Base-by-base conservation (phyloP, 1,140 invertebrate genomes). In the Drosophila parabipectinata region DNA sequence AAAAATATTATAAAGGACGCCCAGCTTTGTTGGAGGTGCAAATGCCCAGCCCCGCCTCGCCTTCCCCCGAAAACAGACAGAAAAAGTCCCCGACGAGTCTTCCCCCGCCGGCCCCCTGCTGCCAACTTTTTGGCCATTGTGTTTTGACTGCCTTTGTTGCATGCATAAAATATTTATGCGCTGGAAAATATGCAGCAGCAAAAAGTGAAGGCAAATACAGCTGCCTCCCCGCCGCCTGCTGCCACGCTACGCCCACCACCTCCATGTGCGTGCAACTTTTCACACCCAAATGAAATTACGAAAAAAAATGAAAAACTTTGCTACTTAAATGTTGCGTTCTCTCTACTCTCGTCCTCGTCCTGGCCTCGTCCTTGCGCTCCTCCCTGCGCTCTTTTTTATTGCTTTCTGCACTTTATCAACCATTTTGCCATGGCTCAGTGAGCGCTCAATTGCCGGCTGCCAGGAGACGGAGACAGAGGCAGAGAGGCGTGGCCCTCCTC, bases 141-240 rank as follows among this genome's bases (percentile, higher is more conserved):
- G 73, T 81, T 79, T 61, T 83, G 80, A 72, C 73, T 79, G 77
- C 72, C 79, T 80, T 88, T 87, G 82, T 82, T 87, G 82, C 78
- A 87, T 85, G 81, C 81, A 85, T 85, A 85, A 85, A 85, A 85
- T 85, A 85, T 85, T 85, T 85, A 87, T 82, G 81, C 82, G 78
- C 82, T 77, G 64, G 57, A 73, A 82, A 87, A 88, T 82, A 88
- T 82, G 83, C 83, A 87, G 79, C 69, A 81, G 72, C 72, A 82
- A 85, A 77, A 72, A 62, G 51, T 45, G 37, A 30, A 39, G 28
- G 37, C 58, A 53, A 52, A 26, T 56, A 15, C 57, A 51, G 14
- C 41, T 54, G 48, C 37, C 28, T 28, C 6, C 26, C 6, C 26
- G 10, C 61, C 37, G 48, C 74, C 48, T 15, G 28, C 15, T n/a